These are phyloP conservation scores for Meleagris gallopavo DNA, from an alignment of 2,113 vertebrate genomes.

Conservation along the genomic window DNA sequence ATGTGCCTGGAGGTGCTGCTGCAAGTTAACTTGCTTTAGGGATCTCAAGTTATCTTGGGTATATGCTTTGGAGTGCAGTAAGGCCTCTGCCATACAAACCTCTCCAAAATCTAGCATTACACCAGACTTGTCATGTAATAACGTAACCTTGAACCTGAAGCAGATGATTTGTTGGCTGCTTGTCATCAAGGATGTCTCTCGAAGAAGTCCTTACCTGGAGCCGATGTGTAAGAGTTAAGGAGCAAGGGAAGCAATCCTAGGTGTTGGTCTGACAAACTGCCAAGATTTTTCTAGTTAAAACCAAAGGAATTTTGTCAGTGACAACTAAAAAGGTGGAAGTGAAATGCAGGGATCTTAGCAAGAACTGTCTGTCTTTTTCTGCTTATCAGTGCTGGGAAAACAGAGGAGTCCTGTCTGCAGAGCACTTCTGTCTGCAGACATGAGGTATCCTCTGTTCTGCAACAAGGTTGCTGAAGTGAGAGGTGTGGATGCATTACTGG, in stretches of 20 bases:
- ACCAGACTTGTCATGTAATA: background rate
- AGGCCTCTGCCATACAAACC: accelerated
- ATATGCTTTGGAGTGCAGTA: accelerated
- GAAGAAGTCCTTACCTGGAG: background rate
- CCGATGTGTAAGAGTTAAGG: background rate
- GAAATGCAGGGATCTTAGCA: background rate
- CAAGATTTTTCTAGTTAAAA: background rate
- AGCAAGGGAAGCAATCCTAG: background rate
- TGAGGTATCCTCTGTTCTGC: accelerated
- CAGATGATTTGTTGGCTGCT: background rate
- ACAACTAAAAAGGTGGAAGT: background rate
- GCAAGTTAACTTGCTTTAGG: background rate
- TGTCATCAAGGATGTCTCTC: background rate
- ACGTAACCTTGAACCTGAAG: background rate
- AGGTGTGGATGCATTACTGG: background rate
- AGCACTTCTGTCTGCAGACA: background rate
- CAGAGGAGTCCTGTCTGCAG: background rate
- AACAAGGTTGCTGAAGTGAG: background rate
- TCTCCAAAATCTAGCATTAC: accelerated
- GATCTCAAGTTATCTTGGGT: accelerated
- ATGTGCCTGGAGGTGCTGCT: accelerated
- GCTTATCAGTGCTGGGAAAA: background rate
- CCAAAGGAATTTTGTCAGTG: background rate
- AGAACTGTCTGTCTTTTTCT: background rate
- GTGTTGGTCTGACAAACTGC: background rate